phyloP scores from a whole-genome alignment of 2,797 vertebrate species.

The Pyrocephalus nanus region DNA sequence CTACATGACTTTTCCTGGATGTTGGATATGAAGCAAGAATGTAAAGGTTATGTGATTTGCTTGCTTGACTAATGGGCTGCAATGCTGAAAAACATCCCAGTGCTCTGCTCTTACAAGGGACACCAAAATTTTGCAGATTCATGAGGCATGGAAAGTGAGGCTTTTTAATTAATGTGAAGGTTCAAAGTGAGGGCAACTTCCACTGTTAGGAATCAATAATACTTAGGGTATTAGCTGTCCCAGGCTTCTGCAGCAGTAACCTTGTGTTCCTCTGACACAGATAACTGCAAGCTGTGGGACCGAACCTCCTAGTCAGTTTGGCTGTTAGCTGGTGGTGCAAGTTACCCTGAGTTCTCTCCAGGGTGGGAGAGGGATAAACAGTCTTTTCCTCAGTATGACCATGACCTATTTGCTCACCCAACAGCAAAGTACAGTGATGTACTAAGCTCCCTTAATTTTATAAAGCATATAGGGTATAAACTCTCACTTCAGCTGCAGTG shows the following conservation, averaged over 20 bases:
- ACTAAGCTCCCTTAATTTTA: background rate
- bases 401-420: background rate
- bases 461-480: background rate
- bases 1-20: background rate
- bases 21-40: background rate
- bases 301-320: background rate
- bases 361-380: background rate
- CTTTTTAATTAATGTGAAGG: background rate
- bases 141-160: background rate
- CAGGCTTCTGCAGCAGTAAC: background rate
- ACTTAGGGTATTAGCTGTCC: too few relatives aligned
- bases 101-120: background rate
- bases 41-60: background rate
- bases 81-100: background rate
- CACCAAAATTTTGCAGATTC: background rate
- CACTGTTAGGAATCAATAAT: accelerated
- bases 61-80: background rate
- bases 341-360: background rate
- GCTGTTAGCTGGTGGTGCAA: background rate
- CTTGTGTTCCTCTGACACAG: background rate
- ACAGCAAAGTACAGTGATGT: background rate
- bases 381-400: accelerated
- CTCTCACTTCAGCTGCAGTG: background rate
- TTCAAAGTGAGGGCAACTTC: background rate
- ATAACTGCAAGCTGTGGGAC: background rate